These are phyloP conservation scores for Odocoileus virginianus DNA, from an alignment of 2,113 vertebrate species.

Conservation along the genomic window DNA sequence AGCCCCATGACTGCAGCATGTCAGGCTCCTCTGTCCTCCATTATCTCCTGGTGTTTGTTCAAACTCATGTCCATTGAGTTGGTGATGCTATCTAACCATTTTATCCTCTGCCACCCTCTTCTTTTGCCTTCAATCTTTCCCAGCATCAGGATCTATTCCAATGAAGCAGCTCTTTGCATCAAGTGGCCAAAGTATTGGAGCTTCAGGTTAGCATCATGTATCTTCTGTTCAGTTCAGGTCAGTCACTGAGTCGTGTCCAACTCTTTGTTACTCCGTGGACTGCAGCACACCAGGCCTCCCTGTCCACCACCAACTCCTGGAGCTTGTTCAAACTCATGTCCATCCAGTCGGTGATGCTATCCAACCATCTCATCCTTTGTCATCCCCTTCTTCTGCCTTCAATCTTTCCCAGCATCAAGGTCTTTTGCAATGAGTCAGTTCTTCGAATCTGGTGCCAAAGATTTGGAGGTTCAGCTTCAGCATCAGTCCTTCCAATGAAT, in stretches of 20 bases:
- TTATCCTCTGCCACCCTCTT: background rate
- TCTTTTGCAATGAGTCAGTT: background rate
- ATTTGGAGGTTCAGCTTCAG: background rate
- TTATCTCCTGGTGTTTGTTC: background rate
- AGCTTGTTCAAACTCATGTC: background rate
- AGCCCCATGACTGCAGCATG: background rate
- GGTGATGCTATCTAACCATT: background rate
- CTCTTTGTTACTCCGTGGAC: background rate
- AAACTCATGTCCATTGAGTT: background rate
- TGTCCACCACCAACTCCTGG: background rate
- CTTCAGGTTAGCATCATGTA: background rate
- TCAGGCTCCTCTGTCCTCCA: background rate
- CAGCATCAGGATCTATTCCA: background rate
- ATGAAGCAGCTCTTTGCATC: background rate
- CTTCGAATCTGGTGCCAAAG: background rate
- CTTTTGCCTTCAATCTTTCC: background rate
- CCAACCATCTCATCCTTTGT: background rate
- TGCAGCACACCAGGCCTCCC: background rate
- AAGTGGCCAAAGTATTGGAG: background rate
- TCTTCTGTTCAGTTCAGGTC: background rate
- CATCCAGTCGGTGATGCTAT: background rate
- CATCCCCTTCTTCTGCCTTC: background rate
- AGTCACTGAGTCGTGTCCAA: background rate
- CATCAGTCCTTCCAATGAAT: background rate
- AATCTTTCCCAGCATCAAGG: background rate